A percentile compares a stretch with the other conserved stretches of the same genome.
Conservation (phyloP, 2,797 vertebrate species). For the Brachymystax lenok region DNA sequence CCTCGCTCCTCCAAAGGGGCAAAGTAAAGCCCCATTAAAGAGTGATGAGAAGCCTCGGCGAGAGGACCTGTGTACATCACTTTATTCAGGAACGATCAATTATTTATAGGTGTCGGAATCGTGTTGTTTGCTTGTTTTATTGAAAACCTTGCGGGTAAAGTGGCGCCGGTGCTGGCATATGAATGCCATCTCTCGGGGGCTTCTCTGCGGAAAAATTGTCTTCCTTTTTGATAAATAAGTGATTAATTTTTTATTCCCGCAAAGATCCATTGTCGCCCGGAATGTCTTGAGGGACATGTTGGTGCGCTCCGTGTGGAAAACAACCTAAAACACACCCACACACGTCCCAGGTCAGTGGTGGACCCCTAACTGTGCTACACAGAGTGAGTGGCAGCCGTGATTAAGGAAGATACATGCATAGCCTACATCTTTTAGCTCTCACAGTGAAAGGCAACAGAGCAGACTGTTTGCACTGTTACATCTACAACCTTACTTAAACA, state of each 20-base stretch:
- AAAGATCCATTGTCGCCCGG: conserved; percentile 72
- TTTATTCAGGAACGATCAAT: conserved; percentile 79
- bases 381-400: conserved; percentile 31
- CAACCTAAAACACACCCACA: conserved; percentile 10
- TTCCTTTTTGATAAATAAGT: conserved; percentile 77
- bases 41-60: conserved; percentile 74
- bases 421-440: conserved; percentile 20
- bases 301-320: conserved; percentile 45
- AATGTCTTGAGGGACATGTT: conserved; percentile 37
- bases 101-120: conserved; percentile 81
- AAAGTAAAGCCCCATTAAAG: conserved; percentile 68
- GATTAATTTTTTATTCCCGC: conserved; percentile 76
- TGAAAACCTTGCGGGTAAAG: conserved; percentile 81
- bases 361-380: conserved; percentile 17
- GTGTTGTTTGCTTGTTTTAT: conserved; percentile 87
- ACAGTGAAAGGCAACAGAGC: conserved; percentile 14
- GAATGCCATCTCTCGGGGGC: conserved; percentile 72
- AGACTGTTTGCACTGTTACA: not conserved
- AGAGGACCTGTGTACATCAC: conserved; percentile 74
- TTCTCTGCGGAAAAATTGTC: conserved; percentile 69
- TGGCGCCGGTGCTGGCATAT: conserved; percentile 70
- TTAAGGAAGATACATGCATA: conserved; percentile 44
- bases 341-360: conserved; percentile 15
- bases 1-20: conserved; percentile 33
- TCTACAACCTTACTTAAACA: not conserved